phyloP scores from a whole-genome alignment of 2,113 vertebrate species.

The Arothron firmamentum region DNA sequence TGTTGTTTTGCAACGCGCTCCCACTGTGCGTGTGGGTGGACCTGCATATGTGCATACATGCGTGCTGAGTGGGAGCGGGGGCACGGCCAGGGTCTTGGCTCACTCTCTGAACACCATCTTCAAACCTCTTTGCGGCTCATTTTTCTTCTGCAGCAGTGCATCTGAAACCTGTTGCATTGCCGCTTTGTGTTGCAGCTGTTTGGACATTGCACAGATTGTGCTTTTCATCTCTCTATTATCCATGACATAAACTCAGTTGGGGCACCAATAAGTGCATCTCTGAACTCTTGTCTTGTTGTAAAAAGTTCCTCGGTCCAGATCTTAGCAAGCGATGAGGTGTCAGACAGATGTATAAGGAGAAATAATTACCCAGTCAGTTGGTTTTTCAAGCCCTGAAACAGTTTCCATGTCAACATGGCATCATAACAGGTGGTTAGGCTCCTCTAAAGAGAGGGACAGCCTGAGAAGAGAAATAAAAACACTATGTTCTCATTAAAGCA shows the following conservation, averaged over 20 bases:
- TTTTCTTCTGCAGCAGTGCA: not conserved
- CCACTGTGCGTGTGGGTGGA: conserved; percentile 44
- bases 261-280: no score
- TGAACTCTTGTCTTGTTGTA: no score
- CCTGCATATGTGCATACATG: conserved; percentile 53
- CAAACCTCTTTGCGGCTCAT: conserved; percentile 32
- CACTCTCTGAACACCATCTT: conserved; percentile 47
- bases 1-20: conserved; percentile 10
- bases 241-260: no score
- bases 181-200: no score
- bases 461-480: conserved; percentile 20
- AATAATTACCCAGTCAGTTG: conserved; percentile 34
- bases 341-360: conserved; percentile 39
- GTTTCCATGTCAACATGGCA: conserved; percentile 23
- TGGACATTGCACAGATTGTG: no score
- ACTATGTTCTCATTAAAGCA: conserved; percentile 28
- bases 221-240: no score
- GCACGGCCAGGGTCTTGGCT: conserved; percentile 54
- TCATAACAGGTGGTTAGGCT: conserved; percentile 13
- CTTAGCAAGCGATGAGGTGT: conserved; percentile 16
- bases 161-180: no score
- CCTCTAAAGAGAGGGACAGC: conserved; percentile 10
- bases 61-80: conserved; percentile 58
- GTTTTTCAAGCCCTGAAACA: conserved; percentile 30
- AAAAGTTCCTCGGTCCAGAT: not conserved